phyloP scores from a whole-genome alignment of 2,888 invertebrate genomes.

The Cataglyphis altisquamis region DNA sequence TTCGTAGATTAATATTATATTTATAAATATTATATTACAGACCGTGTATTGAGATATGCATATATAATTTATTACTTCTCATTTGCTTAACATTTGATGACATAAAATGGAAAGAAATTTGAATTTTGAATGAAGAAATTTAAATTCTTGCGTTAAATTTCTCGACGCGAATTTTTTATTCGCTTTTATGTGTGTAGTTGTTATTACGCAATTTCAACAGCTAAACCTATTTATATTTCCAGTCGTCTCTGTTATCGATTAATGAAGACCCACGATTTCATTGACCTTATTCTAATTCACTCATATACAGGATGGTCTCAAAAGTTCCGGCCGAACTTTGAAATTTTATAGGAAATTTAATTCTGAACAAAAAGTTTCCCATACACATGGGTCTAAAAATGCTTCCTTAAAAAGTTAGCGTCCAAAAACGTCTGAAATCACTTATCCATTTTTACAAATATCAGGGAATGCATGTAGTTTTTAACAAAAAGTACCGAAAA shows the following conservation, averaged over 20 bases:
- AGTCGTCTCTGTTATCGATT: slow-evolving; percentile 67
- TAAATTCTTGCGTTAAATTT: neutral
- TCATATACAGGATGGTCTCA: too few relatives aligned
- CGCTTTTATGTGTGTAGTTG: neutral
- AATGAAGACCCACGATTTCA: slow-evolving; percentile 69
- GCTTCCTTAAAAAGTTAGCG: too few relatives aligned
- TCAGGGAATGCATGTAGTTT: too few relatives aligned
- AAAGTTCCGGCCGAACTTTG: too few relatives aligned
- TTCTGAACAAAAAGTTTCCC: too few relatives aligned
- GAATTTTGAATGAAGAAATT: neutral
- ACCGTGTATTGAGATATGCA: neutral
- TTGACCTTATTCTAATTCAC: neutral
- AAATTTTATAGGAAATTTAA: too few relatives aligned
- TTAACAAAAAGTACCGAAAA: too few relatives aligned
- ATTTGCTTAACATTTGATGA: neutral
- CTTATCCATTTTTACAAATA: too few relatives aligned
- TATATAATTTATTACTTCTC: neutral
- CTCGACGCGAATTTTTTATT: neutral
- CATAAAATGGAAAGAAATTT: neutral
- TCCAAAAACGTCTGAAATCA: too few relatives aligned
- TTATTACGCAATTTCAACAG: neutral
- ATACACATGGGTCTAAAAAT: too few relatives aligned
- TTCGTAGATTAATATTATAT: neutral
- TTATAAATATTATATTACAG: neutral
- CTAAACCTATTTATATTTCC: slow-evolving; percentile 58